These are phyloP conservation scores for Nasua narica DNA, from an alignment of 2,797 vertebrate genomes.

Conservation along the genomic window DNA sequence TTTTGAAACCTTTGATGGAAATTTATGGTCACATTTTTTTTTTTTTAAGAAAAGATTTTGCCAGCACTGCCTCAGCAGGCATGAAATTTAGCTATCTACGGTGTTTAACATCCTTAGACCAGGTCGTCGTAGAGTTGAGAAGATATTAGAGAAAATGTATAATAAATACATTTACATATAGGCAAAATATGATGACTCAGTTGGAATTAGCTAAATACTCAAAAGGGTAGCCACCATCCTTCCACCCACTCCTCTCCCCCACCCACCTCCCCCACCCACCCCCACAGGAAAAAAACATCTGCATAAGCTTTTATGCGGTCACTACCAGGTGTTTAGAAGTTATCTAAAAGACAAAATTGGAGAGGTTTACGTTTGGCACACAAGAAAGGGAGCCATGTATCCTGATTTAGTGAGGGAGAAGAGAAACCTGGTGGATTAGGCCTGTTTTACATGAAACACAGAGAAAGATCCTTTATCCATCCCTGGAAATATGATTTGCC, in stretches of 20 bases:
- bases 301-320: background rate
- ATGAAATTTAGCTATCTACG: background rate
- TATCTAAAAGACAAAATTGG: background rate
- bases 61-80: background rate
- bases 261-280: too few species aligned
- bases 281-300: background rate
- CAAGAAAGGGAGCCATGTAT: background rate
- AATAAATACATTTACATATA: background rate
- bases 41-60: slow-evolving; percentile 2
- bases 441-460: background rate
- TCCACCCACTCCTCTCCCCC: too few species aligned
- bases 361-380: background rate
- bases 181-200: background rate
- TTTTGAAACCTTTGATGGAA: slow-evolving; percentile 44
- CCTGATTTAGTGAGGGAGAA: background rate
- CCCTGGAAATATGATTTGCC: background rate
- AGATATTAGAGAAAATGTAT: background rate
- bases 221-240: background rate
- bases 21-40: slow-evolving; percentile 8
- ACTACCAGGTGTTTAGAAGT: slow-evolving; percentile 7
- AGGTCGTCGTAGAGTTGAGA: background rate
- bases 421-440: background rate
- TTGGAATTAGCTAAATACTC: background rate
- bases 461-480: background rate
- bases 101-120: background rate